A percentile compares a stretch with the other conserved stretches of the same genome.
Conservation (phyloP, 1,140 invertebrate species). For the Drosophila pseudoobscura region DNA sequence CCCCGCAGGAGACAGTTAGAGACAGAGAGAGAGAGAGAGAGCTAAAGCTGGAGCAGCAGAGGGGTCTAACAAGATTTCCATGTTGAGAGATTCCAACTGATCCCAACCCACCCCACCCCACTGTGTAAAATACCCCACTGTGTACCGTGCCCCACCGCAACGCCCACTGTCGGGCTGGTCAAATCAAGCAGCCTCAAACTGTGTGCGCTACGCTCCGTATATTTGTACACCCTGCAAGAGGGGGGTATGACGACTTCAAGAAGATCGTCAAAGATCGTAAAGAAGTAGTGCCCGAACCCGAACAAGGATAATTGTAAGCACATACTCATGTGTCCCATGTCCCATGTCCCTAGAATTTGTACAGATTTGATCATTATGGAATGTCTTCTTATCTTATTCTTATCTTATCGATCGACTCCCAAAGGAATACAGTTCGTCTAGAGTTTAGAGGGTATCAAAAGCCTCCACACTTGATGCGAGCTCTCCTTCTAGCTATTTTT, state of each 20-base stretch:
- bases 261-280: too few species aligned
- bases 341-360: too few species aligned
- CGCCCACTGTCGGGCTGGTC: slow-evolving; percentile 31
- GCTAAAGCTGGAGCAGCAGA: background rate
- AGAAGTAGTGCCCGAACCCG: too few species aligned
- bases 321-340: too few species aligned
- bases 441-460: slow-evolving; percentile 9
- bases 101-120: background rate
- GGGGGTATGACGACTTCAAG: too few species aligned
- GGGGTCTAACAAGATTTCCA: slow-evolving; percentile 70
- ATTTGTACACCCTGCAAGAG: too few species aligned
- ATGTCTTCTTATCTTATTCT: too few species aligned
- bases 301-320: too few species aligned
- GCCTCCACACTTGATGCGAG: slow-evolving; percentile 37
- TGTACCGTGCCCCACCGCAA: slow-evolving; percentile 3
- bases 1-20: slow-evolving; percentile 55
- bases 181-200: slow-evolving; percentile 58
- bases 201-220: too few species aligned
- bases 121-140: background rate
- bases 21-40: slow-evolving; percentile 1
- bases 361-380: too few species aligned
- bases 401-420: too few species aligned
- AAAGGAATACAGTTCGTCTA: too few species aligned
- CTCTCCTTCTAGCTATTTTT: slow-evolving; percentile 17
- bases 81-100: slow-evolving; percentile 41